phyloP scores from a whole-genome alignment of 1,140 invertebrate species.

The Spodoptera litura region DNA sequence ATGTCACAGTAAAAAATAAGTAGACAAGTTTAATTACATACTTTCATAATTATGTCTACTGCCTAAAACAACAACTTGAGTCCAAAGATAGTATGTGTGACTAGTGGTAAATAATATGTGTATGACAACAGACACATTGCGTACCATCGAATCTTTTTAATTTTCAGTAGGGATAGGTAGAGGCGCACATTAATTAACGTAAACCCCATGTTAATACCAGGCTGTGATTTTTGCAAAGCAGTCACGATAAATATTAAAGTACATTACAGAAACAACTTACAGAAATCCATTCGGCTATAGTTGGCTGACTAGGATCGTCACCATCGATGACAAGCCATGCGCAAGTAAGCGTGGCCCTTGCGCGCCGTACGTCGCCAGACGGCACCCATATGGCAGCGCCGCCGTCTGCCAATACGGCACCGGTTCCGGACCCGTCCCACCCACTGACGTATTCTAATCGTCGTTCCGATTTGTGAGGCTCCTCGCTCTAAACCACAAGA shows the following conservation, averaged over 20 bases:
- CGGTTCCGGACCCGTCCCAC: conserved; percentile 94
- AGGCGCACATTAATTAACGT: no score
- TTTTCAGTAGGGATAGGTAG: no score
- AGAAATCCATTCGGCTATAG: conserved; percentile 88
- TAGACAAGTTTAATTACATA: no score
- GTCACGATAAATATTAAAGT: background rate
- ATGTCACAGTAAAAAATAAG: no score
- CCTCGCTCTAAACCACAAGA: conserved; percentile 86
- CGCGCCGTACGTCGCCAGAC: conserved; percentile 93
- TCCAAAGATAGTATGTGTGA: no score
- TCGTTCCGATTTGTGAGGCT: conserved; percentile 91
- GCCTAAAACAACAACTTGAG: no score
- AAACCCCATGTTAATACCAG: no score
- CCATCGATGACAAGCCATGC: conserved; percentile 93
- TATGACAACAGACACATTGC: no score
- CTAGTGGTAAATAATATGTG: no score
- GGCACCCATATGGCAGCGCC: conserved; percentile 96
- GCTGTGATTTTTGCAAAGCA: no score
- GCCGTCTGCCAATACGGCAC: conserved; percentile 91
- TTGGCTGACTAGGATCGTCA: conserved; percentile 87
- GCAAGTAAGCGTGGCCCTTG: conserved; percentile 91
- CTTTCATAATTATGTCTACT: no score
- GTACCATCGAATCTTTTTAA: no score
- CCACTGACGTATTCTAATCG: conserved; percentile 94
- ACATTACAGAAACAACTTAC: conserved; percentile 60